phyloP scores from a whole-genome alignment of 2,888 invertebrate species.

The Drosophila anceps region DNA sequence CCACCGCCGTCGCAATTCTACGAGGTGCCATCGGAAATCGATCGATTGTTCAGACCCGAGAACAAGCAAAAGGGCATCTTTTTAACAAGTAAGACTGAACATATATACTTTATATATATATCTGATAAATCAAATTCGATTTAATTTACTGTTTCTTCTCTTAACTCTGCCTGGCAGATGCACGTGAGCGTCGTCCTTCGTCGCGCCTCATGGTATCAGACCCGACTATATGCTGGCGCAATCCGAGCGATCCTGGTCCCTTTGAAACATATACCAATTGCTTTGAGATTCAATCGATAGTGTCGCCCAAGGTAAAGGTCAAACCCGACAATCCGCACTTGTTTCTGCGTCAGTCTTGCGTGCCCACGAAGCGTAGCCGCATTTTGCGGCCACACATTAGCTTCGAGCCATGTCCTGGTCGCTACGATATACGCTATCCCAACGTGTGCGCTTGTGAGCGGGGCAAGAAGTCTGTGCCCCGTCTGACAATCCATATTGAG shows the following conservation, averaged over 20 bases:
- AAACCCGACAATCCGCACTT: conserved; percentile 52
- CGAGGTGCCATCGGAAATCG: conserved; percentile 54
- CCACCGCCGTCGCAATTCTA: conserved; percentile 52
- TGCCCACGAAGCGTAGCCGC: conserved; percentile 60
- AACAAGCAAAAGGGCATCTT: conserved; percentile 74
- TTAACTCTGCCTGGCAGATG: conserved; percentile 59
- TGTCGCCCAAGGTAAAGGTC: conserved; percentile 9
- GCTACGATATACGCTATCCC: conserved; percentile 72
- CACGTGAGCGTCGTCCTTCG: conserved; percentile 68
- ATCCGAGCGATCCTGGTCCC: conserved; percentile 77
- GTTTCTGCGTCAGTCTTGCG: conserved; percentile 61
- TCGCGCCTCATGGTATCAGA: conserved; percentile 68
- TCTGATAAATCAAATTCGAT: too few relatives aligned
- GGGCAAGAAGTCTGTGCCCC: conserved; percentile 56
- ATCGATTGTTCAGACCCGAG: conserved; percentile 54
- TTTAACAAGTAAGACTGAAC: conserved; percentile 61
- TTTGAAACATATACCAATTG: conserved; percentile 54
- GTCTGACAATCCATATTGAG: conserved; percentile 69
- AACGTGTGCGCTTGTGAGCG: conserved; percentile 64
- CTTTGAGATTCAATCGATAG: conserved; percentile 26
- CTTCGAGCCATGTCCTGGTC: conserved; percentile 79
- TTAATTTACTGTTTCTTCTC: background rate
- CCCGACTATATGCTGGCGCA: conserved; percentile 64
- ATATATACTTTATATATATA: background rate
- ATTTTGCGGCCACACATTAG: conserved; percentile 47